Conservation (phyloP, 2,113 vertebrate species). For the Cyanoderma ruficeps region DNA sequence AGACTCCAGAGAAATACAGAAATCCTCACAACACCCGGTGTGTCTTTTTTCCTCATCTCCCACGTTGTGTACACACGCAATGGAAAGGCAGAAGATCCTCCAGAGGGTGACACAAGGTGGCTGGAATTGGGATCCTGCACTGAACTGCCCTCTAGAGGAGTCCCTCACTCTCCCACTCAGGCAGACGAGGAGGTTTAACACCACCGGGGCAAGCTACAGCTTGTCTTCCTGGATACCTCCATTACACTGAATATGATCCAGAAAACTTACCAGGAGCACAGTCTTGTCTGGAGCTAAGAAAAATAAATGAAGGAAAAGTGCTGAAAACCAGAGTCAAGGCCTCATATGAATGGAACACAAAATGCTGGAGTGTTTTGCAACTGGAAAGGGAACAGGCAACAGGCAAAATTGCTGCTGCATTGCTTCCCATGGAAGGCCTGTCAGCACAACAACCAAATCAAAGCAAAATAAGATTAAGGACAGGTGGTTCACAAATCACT, state of each 20-base stretch:
- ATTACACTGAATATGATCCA: background rate
- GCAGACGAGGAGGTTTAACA: background rate
- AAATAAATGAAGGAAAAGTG: background rate
- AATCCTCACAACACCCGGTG: background rate
- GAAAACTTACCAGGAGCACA: background rate
- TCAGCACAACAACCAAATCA: background rate
- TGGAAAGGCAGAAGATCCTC: background rate
- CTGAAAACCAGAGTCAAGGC: background rate
- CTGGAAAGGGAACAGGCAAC: background rate
- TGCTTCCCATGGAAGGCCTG: background rate
- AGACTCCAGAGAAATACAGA: background rate
- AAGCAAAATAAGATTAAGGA: background rate
- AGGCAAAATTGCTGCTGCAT: background rate
- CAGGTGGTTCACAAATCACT: background rate
- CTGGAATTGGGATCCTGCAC: background rate
- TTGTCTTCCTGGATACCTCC: background rate
- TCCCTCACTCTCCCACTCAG: background rate
- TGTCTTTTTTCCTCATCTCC: background rate
- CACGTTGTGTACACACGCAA: fast-evolving
- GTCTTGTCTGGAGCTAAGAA: background rate
- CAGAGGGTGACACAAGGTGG: background rate
- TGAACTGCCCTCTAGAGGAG: conserved; percentile 17
- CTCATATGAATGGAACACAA: background rate
- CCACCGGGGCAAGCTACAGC: background rate
- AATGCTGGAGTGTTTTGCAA: background rate